Percentiles rank a stretch among this genome's conserved stretches.
Conservation (phyloP, 2,113 vertebrate species). For the Pteruthius melanotis region DNA sequence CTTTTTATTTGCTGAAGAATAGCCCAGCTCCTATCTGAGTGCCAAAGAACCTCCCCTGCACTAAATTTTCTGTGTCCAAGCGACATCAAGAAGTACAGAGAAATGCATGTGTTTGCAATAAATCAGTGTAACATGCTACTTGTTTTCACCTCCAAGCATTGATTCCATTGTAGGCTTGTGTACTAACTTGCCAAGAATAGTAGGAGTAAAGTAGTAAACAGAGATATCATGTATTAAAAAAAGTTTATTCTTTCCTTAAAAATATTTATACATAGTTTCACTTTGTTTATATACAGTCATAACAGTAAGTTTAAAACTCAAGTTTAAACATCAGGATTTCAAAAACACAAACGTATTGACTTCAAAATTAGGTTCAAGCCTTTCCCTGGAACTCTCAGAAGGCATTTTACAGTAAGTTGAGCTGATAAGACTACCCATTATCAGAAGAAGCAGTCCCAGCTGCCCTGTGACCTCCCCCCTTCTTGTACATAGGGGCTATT, state of each 20-base stretch:
- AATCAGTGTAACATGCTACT: not conserved
- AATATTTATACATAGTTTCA: not conserved
- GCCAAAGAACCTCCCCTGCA: not conserved
- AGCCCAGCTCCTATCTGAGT: not conserved
- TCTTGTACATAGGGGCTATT: not conserved
- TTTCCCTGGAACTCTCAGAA: not conserved
- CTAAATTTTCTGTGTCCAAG: not conserved
- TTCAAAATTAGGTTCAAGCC: not conserved
- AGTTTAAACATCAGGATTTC: not conserved
- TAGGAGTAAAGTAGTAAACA: not conserved
- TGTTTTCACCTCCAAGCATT: not conserved
- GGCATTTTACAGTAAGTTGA: not conserved
- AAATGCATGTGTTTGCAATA: not conserved
- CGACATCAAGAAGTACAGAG: not conserved
- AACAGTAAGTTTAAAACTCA: not conserved
- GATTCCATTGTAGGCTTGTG: not conserved
- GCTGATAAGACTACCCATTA: not conserved
- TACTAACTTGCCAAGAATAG: not conserved
- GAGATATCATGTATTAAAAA: not conserved
- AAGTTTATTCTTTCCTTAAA: not conserved
- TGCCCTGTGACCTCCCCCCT: not conserved
- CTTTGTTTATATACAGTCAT: not conserved
- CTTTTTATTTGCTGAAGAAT: not conserved
- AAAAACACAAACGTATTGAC: not conserved
- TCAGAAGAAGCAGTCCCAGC: not conserved